Percentiles rank a stretch among this genome's conserved stretches.
These are phyloP conservation scores for Alcedo atthis DNA, from an alignment of 2,797 vertebrate genomes.

Conservation along the genomic window DNA sequence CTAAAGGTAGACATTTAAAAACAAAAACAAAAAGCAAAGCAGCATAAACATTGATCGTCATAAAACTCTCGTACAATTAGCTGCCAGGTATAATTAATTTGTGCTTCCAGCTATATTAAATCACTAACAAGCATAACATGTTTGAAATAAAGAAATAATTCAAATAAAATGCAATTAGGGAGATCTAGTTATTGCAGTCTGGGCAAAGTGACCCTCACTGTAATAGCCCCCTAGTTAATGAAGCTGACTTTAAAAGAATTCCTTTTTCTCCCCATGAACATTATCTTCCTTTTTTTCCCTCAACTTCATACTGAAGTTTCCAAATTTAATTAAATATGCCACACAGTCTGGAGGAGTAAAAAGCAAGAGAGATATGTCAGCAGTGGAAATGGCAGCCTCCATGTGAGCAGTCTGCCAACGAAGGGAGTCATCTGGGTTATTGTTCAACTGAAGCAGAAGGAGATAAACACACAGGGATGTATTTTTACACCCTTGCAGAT, in stretches of 20 bases:
- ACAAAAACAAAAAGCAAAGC: background rate
- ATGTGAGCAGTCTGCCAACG: background rate
- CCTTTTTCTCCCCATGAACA: conserved; percentile 15
- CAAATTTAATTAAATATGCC: conserved; percentile 60
- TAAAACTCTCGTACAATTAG: conserved; percentile 43
- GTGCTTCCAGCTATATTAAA: conserved; percentile 71
- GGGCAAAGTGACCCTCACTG: conserved; percentile 68
- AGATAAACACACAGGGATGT: background rate
- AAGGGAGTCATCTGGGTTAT: background rate
- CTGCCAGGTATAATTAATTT: conserved; percentile 72
- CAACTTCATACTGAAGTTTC: conserved; percentile 40
- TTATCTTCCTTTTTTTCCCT: conserved; percentile 60
- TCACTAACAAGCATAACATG: conserved; percentile 73
- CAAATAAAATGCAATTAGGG: conserved; percentile 73
- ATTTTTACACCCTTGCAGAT: background rate
- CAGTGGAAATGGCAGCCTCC: conserved; percentile 8
- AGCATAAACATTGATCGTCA: conserved; percentile 48
- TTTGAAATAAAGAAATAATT: conserved; percentile 76
- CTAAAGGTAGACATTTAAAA: conserved; percentile 50
- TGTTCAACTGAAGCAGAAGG: conserved; percentile 8
- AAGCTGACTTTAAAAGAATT: conserved; percentile 61
- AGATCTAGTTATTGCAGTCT: conserved; percentile 62
- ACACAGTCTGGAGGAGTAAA: conserved; percentile 42
- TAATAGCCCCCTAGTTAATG: conserved; percentile 53
- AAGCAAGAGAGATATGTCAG: conserved; percentile 24